These are phyloP conservation scores for Cecidostiba fungosa DNA, from an alignment of 2,888 invertebrate genomes.

Conservation along the genomic window DNA sequence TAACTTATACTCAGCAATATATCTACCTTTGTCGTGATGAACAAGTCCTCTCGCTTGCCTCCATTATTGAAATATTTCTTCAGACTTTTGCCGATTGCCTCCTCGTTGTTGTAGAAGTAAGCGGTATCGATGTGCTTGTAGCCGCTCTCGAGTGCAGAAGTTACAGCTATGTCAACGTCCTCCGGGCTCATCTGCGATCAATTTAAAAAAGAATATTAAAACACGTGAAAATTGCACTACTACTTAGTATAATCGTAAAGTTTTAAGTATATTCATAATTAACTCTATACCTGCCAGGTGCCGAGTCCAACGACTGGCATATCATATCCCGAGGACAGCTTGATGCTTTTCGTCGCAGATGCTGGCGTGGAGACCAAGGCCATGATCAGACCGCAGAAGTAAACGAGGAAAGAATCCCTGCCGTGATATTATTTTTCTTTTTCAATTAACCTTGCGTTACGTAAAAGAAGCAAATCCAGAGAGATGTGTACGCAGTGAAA, in stretches of 20 bases:
- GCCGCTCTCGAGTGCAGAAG: constrained; percentile 85
- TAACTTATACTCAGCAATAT: background rate
- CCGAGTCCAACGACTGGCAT: constrained; percentile 88
- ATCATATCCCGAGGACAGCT: constrained; percentile 79
- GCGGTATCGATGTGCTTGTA: constrained; percentile 91
- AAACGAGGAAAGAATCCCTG: constrained; percentile 4
- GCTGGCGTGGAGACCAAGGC: background rate
- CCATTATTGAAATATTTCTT: constrained; percentile 85
- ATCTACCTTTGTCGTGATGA: constrained; percentile 89
- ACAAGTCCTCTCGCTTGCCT: constrained; percentile 86
- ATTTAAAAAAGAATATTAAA: background rate
- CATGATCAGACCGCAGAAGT: background rate
- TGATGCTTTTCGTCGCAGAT: constrained; percentile 69
- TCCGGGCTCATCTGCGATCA: constrained; percentile 72
- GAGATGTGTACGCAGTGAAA: background rate
- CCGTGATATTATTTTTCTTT: background rate
- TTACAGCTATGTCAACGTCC: constrained; percentile 84
- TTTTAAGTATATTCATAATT: background rate
- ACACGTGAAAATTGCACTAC: background rate
- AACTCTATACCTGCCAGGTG: constrained; percentile 76
- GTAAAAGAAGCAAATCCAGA: background rate
- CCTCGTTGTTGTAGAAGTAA: constrained; percentile 89
- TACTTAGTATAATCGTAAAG: background rate
- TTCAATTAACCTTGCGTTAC: background rate
- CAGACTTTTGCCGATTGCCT: constrained; percentile 86